phyloP scores from a whole-genome alignment of 2,113 vertebrate genomes.

The Felis catus region F.catus_Fca126_mat1.0 CM031416.1:103756001-103756500 shows the following conservation, averaged over 20 bases:
- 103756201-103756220: constrained; percentile 13
- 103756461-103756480: constrained; percentile 79
- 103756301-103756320: constrained; percentile 59
- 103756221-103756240: constrained; percentile 58
- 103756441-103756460: constrained; percentile 70
- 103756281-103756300: constrained; percentile 43
- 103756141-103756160: not conserved
- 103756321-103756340: not conserved
- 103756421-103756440: constrained; percentile 69
- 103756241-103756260: constrained; percentile 53
- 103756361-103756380: constrained; percentile 1
- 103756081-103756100: not conserved
- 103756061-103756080: not conserved
- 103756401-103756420: constrained; percentile 47
- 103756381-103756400: constrained; percentile 56
- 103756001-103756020: constrained; percentile 61
- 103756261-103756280: not conserved
- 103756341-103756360: constrained; percentile 11
- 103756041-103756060: constrained; percentile 29
- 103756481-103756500: constrained; percentile 81
- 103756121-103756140: not conserved
- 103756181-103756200: constrained; percentile 55
- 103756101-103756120: constrained; percentile 34
- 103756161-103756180: constrained; percentile 43
- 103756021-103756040: constrained; percentile 75